Conservation (phyloP, 2,888 invertebrate species). For the Xylota sylvarum region DNA sequence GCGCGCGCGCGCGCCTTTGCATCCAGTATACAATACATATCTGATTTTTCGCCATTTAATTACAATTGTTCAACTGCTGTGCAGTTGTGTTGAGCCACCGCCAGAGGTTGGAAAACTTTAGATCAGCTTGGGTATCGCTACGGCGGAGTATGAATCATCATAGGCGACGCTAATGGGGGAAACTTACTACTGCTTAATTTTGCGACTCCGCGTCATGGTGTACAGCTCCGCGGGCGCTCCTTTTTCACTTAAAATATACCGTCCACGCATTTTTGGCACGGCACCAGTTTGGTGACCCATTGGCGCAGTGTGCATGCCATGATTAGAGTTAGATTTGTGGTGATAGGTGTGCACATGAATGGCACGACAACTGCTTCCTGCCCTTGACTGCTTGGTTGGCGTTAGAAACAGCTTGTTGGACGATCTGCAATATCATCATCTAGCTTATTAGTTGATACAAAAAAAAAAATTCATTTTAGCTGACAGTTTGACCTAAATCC, state of each 20-base stretch:
- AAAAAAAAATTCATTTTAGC: conserved; percentile 17
- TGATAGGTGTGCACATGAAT: conserved; percentile 70
- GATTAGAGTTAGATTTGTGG: conserved; percentile 74
- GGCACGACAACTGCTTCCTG: conserved; percentile 70
- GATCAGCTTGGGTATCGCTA: conserved; percentile 5
- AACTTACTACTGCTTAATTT: conserved; percentile 70
- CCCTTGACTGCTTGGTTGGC: conserved; percentile 61
- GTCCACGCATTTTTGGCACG: conserved; percentile 75
- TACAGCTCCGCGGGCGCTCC: conserved; percentile 66
- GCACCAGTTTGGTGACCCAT: conserved; percentile 75
- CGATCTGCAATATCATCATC: conserved; percentile 28
- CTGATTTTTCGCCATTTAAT: conserved; percentile 75
- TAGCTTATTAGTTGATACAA: conserved; percentile 47
- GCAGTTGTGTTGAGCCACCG: conserved; percentile 39
- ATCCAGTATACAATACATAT: conserved; percentile 47
- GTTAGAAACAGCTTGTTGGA: not conserved
- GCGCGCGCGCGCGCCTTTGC: conserved; percentile 48
- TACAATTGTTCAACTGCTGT: conserved; percentile 65
- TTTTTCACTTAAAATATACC: conserved; percentile 75
- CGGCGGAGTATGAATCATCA: conserved; percentile 68
- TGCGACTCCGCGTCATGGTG: not conserved
- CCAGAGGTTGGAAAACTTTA: conserved; percentile 45
- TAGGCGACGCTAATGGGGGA: conserved; percentile 68
- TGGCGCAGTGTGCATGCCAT: conserved; percentile 68
- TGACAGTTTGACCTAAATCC: conserved; percentile 66